Evolutionary conservation across 2,888 invertebrate genomes (phyloP), one percentile per base, ranked within the genome.

Genomic region (Andrena bucephala): DNA sequence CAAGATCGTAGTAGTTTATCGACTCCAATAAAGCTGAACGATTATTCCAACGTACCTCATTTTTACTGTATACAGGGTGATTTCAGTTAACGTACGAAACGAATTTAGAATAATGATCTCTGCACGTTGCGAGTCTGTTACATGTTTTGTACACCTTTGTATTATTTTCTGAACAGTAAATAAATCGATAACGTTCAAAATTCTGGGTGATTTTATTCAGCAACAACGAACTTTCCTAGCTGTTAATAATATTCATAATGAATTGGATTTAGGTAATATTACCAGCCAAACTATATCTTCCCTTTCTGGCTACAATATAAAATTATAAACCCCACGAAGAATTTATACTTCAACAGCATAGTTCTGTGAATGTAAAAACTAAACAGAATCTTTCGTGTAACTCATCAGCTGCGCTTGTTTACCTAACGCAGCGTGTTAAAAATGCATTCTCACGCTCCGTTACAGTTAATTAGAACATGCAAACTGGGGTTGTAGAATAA

Each of bases 111-210:
- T 27, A 16, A 71, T 63, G 80, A 66, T 76, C 77, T 70, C 76
- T 75, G 86, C 82, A 86, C 82, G 65, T 68, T 72, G 74, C 70
- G 42, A 48, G 33, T 68, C 42, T 20, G 60, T 70, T 71, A 86
- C 7, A 60, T 71, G 59, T 66, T 80, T 86, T 84, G 65, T 83
- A 85, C 81, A 85, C 70, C 70, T 87, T 84, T 81, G 81, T 84
- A 83, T 77, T 60, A 75, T 87, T 84, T 82, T 74, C 77, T 75
- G 70, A 67, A 27, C 24, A 85, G 76, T 79, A 81, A 78, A 87
- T 77, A 52, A 63, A 54, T 73, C 29, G 20, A 42, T n/a, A 60
- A 70, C 20, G 36, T 10, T 48, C 0, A 10, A 7, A 48, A 59
- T 63, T 63, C 24, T 63, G 24, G 3, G 1, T 20, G 0, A 8